phyloP scores from a whole-genome alignment of 2,797 vertebrate species.

The Sebastes miniatus region DNA sequence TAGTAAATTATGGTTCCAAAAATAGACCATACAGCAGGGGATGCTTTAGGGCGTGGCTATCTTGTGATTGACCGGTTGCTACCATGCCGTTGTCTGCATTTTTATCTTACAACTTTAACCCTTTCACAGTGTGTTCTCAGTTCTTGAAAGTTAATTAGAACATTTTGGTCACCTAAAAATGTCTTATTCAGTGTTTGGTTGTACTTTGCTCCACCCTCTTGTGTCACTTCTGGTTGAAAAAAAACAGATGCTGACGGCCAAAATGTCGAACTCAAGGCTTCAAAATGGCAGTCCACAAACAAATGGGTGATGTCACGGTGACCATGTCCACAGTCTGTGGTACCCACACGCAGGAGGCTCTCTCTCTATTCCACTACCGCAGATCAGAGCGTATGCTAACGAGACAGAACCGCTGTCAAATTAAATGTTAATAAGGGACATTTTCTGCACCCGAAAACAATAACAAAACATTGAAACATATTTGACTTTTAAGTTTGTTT shows the following conservation, averaged over 20 bases:
- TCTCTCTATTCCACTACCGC: neutral
- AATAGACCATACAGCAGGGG: rapidly evolving
- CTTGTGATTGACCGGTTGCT: no score
- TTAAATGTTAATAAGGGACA: neutral
- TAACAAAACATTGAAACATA: neutral
- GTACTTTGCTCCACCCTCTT: no score
- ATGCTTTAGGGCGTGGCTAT: rapidly evolving
- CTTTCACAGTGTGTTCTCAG: no score
- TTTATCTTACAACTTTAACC: rapidly evolving
- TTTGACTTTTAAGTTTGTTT: neutral
- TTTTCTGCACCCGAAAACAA: neutral
- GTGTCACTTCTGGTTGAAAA: no score
- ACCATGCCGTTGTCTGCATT: rapidly evolving
- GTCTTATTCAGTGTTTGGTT: rapidly evolving
- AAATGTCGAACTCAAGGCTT: no score
- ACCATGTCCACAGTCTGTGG: no score
- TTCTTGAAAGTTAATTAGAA: no score
- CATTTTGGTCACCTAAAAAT: no score
- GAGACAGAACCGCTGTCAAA: neutral
- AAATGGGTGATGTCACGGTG: no score
- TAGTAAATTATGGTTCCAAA: no score
- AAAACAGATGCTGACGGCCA: no score
- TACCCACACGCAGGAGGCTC: neutral
- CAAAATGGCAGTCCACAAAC: no score
- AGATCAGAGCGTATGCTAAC: neutral